A percentile compares a stretch with the other conserved stretches of the same genome.
Evolutionary conservation across 2,797 vertebrate species (phyloP).

Genomic region (Liparis tanakae): DNA sequence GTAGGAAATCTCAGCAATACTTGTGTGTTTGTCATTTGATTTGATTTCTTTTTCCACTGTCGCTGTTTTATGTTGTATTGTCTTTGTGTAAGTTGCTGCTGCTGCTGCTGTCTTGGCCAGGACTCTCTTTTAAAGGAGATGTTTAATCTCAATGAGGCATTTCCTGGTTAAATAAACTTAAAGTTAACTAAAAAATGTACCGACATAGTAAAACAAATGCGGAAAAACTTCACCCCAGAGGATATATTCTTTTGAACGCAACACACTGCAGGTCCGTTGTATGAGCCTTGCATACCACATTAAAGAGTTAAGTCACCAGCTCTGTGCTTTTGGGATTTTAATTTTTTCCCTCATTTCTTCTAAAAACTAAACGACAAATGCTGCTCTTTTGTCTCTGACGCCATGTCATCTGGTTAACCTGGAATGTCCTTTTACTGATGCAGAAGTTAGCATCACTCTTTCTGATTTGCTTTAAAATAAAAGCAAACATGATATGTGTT

Average conservation of each 20-base stretch:
- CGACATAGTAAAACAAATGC: accelerated
- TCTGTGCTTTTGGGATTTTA: neutral
- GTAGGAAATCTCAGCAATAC: constrained; percentile 36
- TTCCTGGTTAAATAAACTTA: too few species aligned
- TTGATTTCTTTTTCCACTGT: neutral
- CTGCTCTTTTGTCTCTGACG: neutral
- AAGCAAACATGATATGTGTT: too few species aligned
- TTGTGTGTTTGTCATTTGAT: neutral
- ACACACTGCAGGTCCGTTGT: neutral
- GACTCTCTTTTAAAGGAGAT: too few species aligned
- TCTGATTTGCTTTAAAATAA: neutral
- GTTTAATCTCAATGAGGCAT: too few species aligned
- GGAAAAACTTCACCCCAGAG: neutral
- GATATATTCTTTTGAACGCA: neutral
- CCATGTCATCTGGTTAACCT: neutral
- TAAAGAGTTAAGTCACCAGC: constrained; percentile 2
- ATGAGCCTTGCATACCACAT: neutral
- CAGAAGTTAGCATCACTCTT: too few species aligned
- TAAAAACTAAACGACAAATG: neutral
- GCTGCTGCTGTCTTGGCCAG: too few species aligned
- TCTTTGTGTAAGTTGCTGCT: too few species aligned
- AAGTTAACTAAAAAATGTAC: too few species aligned
- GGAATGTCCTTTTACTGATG: neutral
- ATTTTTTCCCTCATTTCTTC: neutral
- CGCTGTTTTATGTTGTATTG: too few species aligned